Evolutionary conservation across 2,113 vertebrate genomes (phyloP).

Genomic region (Fregata magnificens): DNA sequence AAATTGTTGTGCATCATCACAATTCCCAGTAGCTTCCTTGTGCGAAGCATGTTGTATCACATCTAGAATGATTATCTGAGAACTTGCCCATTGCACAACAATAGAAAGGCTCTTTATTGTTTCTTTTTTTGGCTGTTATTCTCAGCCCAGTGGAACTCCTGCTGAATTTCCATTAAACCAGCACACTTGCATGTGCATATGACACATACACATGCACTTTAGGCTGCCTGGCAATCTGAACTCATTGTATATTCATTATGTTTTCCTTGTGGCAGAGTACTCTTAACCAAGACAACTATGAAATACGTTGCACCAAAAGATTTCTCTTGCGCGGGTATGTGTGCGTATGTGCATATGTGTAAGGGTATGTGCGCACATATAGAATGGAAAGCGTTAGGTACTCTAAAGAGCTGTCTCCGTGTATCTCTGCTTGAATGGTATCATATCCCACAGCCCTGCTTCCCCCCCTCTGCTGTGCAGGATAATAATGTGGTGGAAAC

Average conservation of each 20-base stretch:
- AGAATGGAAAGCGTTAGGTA: background rate
- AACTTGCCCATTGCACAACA: constrained; percentile 35
- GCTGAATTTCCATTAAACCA: constrained; percentile 55
- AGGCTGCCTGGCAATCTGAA: background rate
- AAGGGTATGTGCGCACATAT: fast-evolving
- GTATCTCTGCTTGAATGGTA: background rate
- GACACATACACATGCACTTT: background rate
- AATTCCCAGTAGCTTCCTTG: background rate
- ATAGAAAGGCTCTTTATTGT: constrained; percentile 10
- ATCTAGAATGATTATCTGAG: constrained; percentile 52
- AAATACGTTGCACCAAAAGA: fast-evolving
- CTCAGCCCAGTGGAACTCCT: constrained; percentile 20
- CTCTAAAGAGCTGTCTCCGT: background rate
- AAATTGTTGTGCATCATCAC: background rate
- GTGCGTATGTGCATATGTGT: fast-evolving
- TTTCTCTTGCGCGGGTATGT: background rate
- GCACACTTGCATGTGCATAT: background rate
- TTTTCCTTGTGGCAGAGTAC: background rate
- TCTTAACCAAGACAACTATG: background rate
- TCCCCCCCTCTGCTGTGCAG: background rate
- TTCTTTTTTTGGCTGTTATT: constrained; percentile 6
- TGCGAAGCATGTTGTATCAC: background rate
- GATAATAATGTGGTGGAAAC: constrained; percentile 29
- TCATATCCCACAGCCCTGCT: background rate
- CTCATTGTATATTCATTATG: background rate